These are phyloP conservation scores for Geophilus truncorum DNA, from an alignment of 2,888 invertebrate species.

Conservation along the genomic window DNA sequence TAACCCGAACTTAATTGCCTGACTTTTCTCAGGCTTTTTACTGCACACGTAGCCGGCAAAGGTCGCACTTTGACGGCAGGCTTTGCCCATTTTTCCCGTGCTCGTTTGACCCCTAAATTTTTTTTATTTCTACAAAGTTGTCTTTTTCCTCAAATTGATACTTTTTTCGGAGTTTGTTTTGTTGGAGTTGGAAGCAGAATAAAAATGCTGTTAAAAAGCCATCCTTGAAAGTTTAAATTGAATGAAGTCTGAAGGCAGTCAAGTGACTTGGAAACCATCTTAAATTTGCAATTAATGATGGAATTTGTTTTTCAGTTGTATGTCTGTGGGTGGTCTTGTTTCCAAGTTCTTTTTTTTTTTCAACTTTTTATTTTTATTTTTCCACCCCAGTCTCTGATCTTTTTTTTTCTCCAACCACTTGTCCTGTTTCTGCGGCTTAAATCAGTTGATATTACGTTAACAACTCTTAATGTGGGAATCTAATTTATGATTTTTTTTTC, in stretches of 20 bases:
- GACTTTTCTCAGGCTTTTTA: conserved; percentile 17
- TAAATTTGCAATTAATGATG: conserved; percentile 27
- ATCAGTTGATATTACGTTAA: conserved; percentile 25
- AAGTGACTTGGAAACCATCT: background rate
- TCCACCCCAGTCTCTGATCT: background rate
- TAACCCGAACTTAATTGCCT: background rate
- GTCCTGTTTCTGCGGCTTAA: conserved; percentile 28
- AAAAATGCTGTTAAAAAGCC: background rate
- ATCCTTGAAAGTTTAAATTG: conserved; percentile 22
- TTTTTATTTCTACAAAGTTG: background rate
- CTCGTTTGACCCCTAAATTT: background rate
- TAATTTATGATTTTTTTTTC: conserved; percentile 8
- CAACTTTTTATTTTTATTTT: background rate
- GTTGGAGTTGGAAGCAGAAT: background rate
- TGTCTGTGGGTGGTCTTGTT: conserved; percentile 29
- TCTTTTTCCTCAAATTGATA: background rate
- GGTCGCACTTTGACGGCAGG: background rate
- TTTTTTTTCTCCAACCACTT: conserved; percentile 3
- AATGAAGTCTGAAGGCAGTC: conserved; percentile 27
- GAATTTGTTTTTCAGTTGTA: conserved; percentile 21
- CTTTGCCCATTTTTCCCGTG: background rate
- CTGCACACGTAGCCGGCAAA: background rate
- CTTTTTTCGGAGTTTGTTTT: background rate
- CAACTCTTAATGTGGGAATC: conserved; percentile 31
- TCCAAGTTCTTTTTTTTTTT: conserved; percentile 3